Conservation (phyloP, 2,797 vertebrate species). For the Cheirogaleus major region DNA sequence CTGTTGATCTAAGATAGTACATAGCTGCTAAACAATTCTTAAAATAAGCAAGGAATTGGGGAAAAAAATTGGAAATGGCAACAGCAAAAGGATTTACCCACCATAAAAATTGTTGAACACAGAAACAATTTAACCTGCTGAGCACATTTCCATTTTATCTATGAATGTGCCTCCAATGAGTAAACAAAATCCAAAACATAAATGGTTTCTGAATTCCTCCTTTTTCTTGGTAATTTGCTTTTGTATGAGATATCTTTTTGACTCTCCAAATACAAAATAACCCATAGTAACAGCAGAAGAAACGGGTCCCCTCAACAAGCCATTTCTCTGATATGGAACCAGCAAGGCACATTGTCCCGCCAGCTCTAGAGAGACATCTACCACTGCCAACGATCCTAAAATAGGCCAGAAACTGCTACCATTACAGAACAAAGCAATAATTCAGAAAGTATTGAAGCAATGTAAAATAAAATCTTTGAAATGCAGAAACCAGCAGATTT, state of each 20-base stretch:
- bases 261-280: conserved; percentile 57
- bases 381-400: conserved; percentile 21
- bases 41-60: neutral
- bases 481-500: neutral
- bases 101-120: neutral
- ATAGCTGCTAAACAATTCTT: neutral
- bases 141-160: conserved; percentile 38
- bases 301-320: neutral
- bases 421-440: conserved; percentile 44
- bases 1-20: neutral
- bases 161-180: neutral
- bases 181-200: conserved; percentile 49
- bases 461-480: conserved; percentile 37
- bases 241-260: conserved; percentile 50
- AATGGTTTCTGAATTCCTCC: conserved; percentile 33
- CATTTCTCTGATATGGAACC: neutral
- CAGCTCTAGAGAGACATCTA: neutral
- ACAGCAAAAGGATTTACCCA: neutral
- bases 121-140: neutral
- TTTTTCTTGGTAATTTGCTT: conserved; percentile 47
- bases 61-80: neutral
- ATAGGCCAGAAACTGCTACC: neutral
- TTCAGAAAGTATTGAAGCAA: neutral
- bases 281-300: conserved; percentile 33
- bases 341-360: neutral